phyloP scores from a whole-genome alignment of 2,113 vertebrate genomes.

The Dasypus novemcinctus region DNA sequence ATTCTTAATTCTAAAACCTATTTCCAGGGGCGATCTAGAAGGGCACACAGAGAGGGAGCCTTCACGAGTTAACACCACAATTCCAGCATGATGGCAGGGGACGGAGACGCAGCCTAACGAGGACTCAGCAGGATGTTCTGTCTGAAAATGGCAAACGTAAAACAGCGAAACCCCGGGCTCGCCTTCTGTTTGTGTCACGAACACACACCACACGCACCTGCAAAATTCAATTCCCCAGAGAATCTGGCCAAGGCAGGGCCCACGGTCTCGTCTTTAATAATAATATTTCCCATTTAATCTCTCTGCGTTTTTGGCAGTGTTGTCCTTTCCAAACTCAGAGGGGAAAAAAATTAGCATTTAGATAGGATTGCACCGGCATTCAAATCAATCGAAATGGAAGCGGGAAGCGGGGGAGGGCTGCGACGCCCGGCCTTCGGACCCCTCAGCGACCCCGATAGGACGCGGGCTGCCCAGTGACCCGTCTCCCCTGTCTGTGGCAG shows the following conservation, averaged over 20 bases:
- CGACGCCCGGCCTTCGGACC: not conserved
- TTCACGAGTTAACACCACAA: not conserved
- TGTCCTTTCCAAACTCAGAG: conserved; percentile 65
- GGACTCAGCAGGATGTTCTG: conserved; percentile 44
- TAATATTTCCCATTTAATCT: conserved; percentile 77
- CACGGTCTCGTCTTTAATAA: conserved; percentile 67
- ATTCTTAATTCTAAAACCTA: conserved; percentile 72
- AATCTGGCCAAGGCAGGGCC: conserved; percentile 14
- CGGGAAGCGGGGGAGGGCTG: not conserved
- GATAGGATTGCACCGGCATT: conserved; percentile 74
- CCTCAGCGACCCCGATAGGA: not conserved
- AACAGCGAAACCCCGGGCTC: conserved; percentile 21
- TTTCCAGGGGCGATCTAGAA: conserved; percentile 42
- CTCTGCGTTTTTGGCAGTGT: conserved; percentile 62
- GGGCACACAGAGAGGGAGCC: conserved; percentile 47
- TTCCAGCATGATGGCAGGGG: conserved; percentile 39
- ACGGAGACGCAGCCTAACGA: conserved; percentile 57
- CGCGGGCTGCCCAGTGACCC: not conserved
- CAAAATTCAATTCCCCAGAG: conserved; percentile 62
- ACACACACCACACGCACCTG: not conserved
- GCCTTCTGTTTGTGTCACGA: conserved; percentile 66
- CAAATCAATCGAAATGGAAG: conserved; percentile 71
- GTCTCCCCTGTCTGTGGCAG: not conserved
- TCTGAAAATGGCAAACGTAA: conserved; percentile 59
- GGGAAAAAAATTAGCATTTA: conserved; percentile 78